These are phyloP conservation scores for Otis tarda DNA, from an alignment of 2,113 vertebrate species.

Conservation along the genomic window DNA sequence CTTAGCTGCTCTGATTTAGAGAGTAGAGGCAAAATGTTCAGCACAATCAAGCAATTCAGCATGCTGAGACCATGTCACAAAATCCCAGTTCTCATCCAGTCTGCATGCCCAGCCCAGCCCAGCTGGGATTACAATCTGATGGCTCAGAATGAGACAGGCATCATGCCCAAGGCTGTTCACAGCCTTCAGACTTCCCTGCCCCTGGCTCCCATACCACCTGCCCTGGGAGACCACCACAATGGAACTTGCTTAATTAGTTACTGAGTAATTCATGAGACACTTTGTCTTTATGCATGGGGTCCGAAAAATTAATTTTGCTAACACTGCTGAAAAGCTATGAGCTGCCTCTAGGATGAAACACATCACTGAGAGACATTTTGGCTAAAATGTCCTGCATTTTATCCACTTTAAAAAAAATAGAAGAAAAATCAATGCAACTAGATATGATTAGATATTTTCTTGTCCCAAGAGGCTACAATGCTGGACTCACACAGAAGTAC, in stretches of 20 bases:
- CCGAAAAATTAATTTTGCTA: not conserved
- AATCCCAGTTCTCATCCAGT: not conserved
- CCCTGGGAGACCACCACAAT: not conserved
- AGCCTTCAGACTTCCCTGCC: not conserved
- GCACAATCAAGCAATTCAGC: not conserved
- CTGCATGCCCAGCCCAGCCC: not conserved
- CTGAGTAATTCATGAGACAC: not conserved
- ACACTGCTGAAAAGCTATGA: not conserved
- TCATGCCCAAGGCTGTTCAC: not conserved
- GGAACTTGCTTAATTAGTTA: not conserved
- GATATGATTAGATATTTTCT: not conserved
- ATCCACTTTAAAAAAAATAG: not conserved
- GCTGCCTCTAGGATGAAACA: not conserved
- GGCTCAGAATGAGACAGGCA: not conserved
- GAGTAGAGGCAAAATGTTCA: not conserved
- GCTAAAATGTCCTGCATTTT: not conserved
- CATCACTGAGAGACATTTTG: not conserved
- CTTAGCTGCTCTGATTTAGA: not conserved
- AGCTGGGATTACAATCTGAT: not conserved
- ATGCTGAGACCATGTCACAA: not conserved
- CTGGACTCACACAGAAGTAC: not conserved
- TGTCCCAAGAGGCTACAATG: not conserved
- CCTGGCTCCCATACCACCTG: not conserved
- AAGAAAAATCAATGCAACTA: not conserved
- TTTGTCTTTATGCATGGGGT: not conserved